Evolutionary conservation across 2,888 invertebrate genomes (phyloP).

Genomic region (Limulus polyphemus): DNA sequence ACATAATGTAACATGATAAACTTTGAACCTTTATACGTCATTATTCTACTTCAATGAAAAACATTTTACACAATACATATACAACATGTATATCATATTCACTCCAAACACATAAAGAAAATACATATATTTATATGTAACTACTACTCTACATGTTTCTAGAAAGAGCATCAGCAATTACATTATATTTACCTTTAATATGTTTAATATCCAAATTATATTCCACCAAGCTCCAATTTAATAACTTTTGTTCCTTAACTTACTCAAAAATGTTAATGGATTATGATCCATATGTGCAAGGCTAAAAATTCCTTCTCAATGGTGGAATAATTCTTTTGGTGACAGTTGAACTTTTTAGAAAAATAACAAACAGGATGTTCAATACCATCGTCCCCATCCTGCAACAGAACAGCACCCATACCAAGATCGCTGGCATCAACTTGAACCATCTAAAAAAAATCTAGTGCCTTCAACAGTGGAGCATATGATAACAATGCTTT

Average conservation of each 20-base stretch:
- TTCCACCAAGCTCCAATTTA: constrained; percentile 37
- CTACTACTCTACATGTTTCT: constrained; percentile 10
- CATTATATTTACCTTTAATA: constrained; percentile 34
- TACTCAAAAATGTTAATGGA: constrained; percentile 39
- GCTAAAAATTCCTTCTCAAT: constrained; percentile 33
- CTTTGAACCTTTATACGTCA: too few relatives aligned
- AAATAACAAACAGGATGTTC: background rate
- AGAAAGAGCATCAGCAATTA: constrained; percentile 36
- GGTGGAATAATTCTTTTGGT: constrained; percentile 33
- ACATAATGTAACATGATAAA: too few relatives aligned
- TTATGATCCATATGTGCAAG: constrained; percentile 35
- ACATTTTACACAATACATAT: too few relatives aligned
- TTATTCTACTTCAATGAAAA: too few relatives aligned
- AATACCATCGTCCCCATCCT: constrained; percentile 21
- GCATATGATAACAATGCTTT: background rate
- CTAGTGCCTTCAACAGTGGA: background rate
- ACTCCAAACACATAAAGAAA: too few relatives aligned
- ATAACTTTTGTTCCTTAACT: constrained; percentile 36
- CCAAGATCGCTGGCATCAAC: constrained; percentile 27
- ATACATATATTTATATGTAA: too few relatives aligned
- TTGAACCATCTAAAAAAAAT: background rate
- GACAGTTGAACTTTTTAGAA: too few relatives aligned
- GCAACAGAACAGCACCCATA: constrained; percentile 28
- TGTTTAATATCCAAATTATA: constrained; percentile 36
- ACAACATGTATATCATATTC: too few relatives aligned